Base-by-base conservation (phyloP, 1,140 invertebrate genomes). In the Tetraneura akinire region DNA sequence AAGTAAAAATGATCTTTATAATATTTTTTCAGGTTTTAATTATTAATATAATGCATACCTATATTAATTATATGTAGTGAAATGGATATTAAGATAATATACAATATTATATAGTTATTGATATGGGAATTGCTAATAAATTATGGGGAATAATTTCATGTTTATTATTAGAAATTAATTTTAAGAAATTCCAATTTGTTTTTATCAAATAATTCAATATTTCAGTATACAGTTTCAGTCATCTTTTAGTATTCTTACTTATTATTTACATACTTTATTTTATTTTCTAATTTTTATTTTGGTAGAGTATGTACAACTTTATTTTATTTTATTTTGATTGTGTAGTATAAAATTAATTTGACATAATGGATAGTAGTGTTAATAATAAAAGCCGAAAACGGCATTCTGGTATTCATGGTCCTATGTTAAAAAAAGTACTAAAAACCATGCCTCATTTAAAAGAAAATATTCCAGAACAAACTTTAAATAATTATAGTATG, bases 131-230 rank as follows among this genome's bases (percentile, higher is more conserved):
- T 71, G 47, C 16, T 29, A 29, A 29, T 71, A 71, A 21, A 57
- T 37, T 23, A 55, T 26, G 74, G 74, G 21, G 29, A 76, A 78
- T 45, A 78, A 78, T 62, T 21, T 21, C 11, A 16, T 57, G 14
- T 78, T 78, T 78, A 78, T 78, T 78, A 62, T 78, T 78, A 78
- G 74, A 78, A 45, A 62, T 23, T 60, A 1, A 62, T 78, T 55
- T 55, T 42, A 45, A 26, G 55, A 62, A 78, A 47, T 62, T 62
- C 74, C 53, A 62, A 78, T 8, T 78, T 42, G 21, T 18, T 60
- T 45, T 49, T 60, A 78, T 78, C 32, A 62, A 26, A 45, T 37
- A 78, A 47, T n/a, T n/a, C n/a, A 62, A 57, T 26, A 42, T 18
- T 47, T 45, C 11, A 45, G n/a, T 29, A 29, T 18, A 11, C n/a